phyloP scores from a whole-genome alignment of 2,113 vertebrate species.

The Channa maculata region DNA sequence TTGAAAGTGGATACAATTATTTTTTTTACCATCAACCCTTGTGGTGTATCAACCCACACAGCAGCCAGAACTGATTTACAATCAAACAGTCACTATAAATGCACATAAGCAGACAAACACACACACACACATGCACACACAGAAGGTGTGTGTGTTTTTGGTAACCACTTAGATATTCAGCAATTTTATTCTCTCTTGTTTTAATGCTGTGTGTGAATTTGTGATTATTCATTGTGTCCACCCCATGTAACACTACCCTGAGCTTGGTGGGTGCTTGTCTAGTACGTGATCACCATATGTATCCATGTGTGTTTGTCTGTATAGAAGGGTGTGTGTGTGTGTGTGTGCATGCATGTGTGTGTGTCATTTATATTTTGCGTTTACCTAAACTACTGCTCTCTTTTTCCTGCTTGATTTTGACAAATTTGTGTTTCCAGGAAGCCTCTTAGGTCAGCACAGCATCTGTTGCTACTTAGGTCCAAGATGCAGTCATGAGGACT shows the following conservation, averaged over 20 bases:
- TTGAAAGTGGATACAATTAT: neutral
- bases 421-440: constrained; percentile 95
- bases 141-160: neutral
- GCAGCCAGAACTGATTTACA: too few relatives aligned
- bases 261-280: constrained; percentile 21
- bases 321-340: neutral
- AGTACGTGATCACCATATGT: neutral
- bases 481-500: constrained; percentile 71
- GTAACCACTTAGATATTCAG: neutral
- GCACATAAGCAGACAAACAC: too few relatives aligned
- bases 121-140: too few relatives aligned
- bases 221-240: constrained; percentile 29
- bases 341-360: constrained; percentile 31
- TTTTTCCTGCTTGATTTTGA: constrained; percentile 91
- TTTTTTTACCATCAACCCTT: neutral
- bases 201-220: constrained; percentile 32
- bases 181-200: neutral
- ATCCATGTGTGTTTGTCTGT: too few relatives aligned
- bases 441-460: constrained; percentile 91
- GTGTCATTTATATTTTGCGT: constrained; percentile 78
- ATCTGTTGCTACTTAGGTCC: constrained; percentile 94
- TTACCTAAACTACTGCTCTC: constrained; percentile 84
- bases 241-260: constrained; percentile 37
- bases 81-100: neutral
- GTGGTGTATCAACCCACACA: neutral